phyloP scores from a whole-genome alignment of 2,113 vertebrate species.

The Hippolais icterina region DNA sequence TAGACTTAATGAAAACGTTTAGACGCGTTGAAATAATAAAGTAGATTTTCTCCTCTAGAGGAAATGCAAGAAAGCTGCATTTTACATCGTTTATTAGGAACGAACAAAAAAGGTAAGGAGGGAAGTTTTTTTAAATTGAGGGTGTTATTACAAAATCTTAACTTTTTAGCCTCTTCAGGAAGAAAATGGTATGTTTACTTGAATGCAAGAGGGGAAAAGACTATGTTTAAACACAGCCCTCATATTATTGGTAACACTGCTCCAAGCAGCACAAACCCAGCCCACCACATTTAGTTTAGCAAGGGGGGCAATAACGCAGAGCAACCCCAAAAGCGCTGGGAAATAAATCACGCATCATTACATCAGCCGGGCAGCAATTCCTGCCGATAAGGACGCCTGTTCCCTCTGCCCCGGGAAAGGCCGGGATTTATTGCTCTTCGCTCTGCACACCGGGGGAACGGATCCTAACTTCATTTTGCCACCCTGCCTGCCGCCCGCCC shows the following conservation, averaged over 20 bases:
- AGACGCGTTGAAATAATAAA: neutral
- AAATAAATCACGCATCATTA: neutral
- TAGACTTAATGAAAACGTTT: neutral
- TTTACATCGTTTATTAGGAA: neutral
- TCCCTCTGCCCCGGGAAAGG: neutral
- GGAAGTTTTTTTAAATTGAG: neutral
- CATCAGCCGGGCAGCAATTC: neutral
- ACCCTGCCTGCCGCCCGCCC: rapidly evolving
- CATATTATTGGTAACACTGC: neutral
- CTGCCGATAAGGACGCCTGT: neutral
- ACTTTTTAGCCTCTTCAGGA: neutral
- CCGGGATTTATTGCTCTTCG: neutral
- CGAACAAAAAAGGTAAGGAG: neutral
- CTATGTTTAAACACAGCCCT: neutral
- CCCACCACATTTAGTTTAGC: neutral
- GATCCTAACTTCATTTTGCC: neutral
- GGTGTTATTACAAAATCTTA: neutral
- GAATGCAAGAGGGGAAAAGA: rapidly evolving
- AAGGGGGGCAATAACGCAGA: neutral
- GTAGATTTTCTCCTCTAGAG: neutral
- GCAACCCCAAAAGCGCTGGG: neutral
- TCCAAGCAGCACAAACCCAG: neutral
- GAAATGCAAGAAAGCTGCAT: neutral
- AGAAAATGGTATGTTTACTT: neutral
- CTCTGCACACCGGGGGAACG: rapidly evolving